Base-by-base conservation (phyloP, 2,797 vertebrate genomes). In the Coregonus suidteri region DNA sequence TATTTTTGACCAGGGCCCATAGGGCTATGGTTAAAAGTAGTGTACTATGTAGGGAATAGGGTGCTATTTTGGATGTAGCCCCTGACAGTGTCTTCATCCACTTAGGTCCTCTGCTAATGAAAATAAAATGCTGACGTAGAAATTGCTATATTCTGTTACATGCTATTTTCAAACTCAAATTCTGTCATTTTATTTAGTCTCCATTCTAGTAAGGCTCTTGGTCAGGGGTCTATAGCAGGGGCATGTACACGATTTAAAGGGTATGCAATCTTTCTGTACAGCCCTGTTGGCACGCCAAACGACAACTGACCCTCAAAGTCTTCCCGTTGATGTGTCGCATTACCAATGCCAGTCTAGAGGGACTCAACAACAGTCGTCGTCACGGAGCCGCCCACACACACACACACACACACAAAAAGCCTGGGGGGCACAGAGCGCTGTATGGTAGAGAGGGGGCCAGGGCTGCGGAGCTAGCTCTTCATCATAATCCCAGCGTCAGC, bases 401-500 rank as follows among this genome's bases (percentile, higher is more conserved):
- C 18, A 70, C 68, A 71, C 41, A 71, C 64, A 66, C 64, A 66
- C 64, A 25, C 64, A 65, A 3, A 34, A 4, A 47, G 18, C 68
- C 3, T 41, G 20, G n/a, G n/a, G 56, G 59, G 20, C 18, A 51
- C 69, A 71, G 18, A 52, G 20, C 20, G 20, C 11, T 51, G 68
- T 20, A n/a, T 47, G 4, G 56, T n/a, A 56, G 15, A 73, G 31
- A 59, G 72, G 11, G 69, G 80, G 71, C 77, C 77, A 52, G 34
- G 20, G 47, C 53, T 59, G 25, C 25, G 83, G 75, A 86, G 85
- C 79, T 75, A 84, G 84, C 78, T 77, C 51, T 82, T 67, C 51
- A 81, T 72, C 72, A 37, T 37, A 77, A 75, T 11, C 67, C 77
- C 77, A 52, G 62, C 47, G 77, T 86, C 86, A 87, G 81, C 80